Evolutionary conservation across 2,888 invertebrate species (phyloP).

Genomic region (Gari tellinella): DNA sequence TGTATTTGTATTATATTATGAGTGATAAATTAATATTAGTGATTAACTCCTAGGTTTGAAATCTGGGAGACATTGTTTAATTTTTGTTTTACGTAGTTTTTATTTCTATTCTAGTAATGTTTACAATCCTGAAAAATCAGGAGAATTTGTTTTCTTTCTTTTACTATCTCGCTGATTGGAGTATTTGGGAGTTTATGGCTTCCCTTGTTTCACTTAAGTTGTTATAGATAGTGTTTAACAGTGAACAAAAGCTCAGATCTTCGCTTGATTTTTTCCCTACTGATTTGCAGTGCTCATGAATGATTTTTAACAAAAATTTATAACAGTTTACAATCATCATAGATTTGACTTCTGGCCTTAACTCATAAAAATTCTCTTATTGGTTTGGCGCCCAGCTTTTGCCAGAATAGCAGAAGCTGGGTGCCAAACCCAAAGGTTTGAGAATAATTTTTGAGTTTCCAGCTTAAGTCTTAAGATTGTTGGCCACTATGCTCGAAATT

Average conservation of each 20-base stretch:
- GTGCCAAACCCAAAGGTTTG: too few relatives aligned
- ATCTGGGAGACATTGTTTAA: slow-evolving; percentile 16
- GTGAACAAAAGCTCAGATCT: slow-evolving; percentile 8
- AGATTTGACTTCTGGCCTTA: too few relatives aligned
- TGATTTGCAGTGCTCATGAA: not conserved
- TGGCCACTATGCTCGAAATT: not conserved
- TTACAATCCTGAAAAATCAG: slow-evolving; percentile 13
- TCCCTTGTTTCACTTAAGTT: slow-evolving; percentile 60
- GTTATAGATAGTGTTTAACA: slow-evolving; percentile 52
- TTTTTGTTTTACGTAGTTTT: slow-evolving; percentile 13
- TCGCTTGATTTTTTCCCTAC: not conserved
- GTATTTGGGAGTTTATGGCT: slow-evolving; percentile 49
- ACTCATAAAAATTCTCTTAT: too few relatives aligned
- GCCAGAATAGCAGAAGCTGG: too few relatives aligned
- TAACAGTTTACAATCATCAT: too few relatives aligned
- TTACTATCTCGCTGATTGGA: slow-evolving; percentile 47
- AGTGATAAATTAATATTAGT: slow-evolving; percentile 16
- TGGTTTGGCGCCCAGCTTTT: too few relatives aligned
- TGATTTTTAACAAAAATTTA: too few relatives aligned
- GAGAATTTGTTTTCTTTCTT: slow-evolving; percentile 19
- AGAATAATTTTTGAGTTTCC: too few relatives aligned
- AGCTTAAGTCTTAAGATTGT: too few relatives aligned
- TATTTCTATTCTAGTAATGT: slow-evolving; percentile 10
- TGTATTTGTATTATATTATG: slow-evolving; percentile 2
- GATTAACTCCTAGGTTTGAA: slow-evolving; percentile 25